These are phyloP conservation scores for Carterocephalus palaemon DNA, from an alignment of 2,888 invertebrate genomes.

Conservation along the genomic window DNA sequence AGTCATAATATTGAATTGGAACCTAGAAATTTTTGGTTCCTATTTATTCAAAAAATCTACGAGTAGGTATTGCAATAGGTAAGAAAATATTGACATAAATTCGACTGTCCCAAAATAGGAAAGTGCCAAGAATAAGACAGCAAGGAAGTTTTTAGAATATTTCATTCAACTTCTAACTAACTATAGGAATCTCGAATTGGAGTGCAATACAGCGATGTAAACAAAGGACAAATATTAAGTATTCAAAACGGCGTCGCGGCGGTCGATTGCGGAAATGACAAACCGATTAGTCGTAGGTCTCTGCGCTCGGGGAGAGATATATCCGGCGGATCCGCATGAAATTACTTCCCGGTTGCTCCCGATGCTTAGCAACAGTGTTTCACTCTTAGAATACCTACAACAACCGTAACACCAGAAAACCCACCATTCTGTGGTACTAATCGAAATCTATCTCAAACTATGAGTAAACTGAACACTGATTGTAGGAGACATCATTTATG, in stretches of 20 bases:
- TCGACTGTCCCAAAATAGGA: no score
- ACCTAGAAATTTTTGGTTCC: no score
- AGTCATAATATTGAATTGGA: no score
- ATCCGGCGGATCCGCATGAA: slow-evolving; percentile 67
- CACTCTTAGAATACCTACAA: slow-evolving; percentile 30
- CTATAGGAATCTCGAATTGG: slow-evolving; percentile 26
- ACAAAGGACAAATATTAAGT: slow-evolving; percentile 56
- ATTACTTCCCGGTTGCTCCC: slow-evolving; percentile 63
- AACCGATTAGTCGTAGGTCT: slow-evolving; percentile 71
- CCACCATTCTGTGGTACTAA: no score
- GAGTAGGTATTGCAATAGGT: no score
- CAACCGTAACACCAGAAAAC: slow-evolving; percentile 22
- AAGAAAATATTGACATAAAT: no score
- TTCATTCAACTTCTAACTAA: slow-evolving; percentile 10
- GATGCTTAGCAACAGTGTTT: slow-evolving; percentile 54
- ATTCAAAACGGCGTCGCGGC: slow-evolving; percentile 57
- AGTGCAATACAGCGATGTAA: slow-evolving; percentile 33
- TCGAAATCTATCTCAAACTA: no score
- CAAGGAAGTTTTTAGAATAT: no score
- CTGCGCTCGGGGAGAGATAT: slow-evolving; percentile 58
- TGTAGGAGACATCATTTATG: no score
- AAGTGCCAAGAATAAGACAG: no score
- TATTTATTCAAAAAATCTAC: no score
- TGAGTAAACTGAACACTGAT: no score
- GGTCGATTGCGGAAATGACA: slow-evolving; percentile 74